Evolutionary conservation across 2,113 vertebrate species (phyloP).

Genomic region (Otis tarda): DNA sequence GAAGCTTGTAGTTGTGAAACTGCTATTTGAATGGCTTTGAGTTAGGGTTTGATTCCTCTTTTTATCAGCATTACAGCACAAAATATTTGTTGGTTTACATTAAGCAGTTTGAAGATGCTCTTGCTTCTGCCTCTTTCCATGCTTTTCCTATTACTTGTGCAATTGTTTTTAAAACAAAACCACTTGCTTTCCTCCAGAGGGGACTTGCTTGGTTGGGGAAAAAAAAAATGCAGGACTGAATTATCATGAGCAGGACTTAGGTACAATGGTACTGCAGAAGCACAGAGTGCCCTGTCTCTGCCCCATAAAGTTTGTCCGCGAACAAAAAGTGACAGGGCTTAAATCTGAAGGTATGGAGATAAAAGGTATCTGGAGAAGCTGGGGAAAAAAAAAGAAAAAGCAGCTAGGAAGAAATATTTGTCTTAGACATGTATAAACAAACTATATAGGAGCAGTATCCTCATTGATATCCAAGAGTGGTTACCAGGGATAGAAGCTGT

Average conservation of each 20-base stretch:
- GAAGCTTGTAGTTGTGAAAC: not conserved
- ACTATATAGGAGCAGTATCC: accelerated
- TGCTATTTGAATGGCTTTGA: not conserved
- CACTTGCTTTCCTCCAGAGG: not conserved
- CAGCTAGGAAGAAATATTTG: not conserved
- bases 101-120: not conserved
- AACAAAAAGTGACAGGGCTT: not conserved
- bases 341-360: not conserved
- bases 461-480: not conserved
- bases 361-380: not conserved
- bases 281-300: not conserved
- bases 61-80: not conserved
- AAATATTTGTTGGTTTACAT: not conserved
- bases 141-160: not conserved
- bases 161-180: not conserved
- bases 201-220: not conserved
- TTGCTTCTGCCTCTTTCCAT: not conserved
- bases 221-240: not conserved
- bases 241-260: not conserved
- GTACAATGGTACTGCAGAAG: not conserved
- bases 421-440: not conserved
- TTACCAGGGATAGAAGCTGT: not conserved
- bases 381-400: not conserved
- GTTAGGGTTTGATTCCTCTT: not conserved
- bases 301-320: not conserved